These are phyloP conservation scores for Nemapogon koenigi DNA, from an alignment of 2,888 invertebrate species.

Conservation along the genomic window DNA sequence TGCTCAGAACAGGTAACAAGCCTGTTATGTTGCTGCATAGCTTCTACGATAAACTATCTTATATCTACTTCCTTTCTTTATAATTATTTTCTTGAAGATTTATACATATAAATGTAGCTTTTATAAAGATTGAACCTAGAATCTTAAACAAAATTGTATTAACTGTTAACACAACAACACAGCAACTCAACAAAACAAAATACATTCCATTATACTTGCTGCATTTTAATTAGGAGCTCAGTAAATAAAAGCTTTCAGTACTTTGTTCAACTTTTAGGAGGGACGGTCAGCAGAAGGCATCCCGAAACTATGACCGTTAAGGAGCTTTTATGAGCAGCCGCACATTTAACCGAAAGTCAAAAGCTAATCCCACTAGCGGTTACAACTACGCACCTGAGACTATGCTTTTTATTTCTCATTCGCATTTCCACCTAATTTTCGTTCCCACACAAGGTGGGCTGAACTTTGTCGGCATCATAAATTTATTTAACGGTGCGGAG, in stretches of 20 bases:
- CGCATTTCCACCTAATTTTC: constrained; percentile 61
- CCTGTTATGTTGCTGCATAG: no score
- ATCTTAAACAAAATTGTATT: no score
- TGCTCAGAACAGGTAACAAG: no score
- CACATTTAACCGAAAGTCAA: constrained; percentile 55
- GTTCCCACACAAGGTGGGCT: constrained; percentile 51
- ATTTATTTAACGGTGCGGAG: constrained; percentile 64
- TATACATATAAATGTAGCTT: no score
- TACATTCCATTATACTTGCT: no score
- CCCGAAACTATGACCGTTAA: constrained; percentile 52
- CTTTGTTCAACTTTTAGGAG: constrained; percentile 36
- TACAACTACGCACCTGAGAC: constrained; percentile 55
- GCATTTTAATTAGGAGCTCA: constrained; percentile 3
- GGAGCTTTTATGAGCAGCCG: constrained; percentile 56
- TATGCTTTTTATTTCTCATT: constrained; percentile 51
- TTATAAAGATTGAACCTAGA: no score
- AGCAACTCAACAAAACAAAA: no score
- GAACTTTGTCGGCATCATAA: constrained; percentile 64
- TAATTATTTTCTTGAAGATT: no score
- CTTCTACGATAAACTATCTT: no score
- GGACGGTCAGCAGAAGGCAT: constrained; percentile 41
- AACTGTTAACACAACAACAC: no score
- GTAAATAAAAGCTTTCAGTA: no score
- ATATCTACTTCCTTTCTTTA: no score
- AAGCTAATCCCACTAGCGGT: constrained; percentile 39